Percentiles rank a stretch among this genome's conserved stretches.
These are phyloP conservation scores for Catamblyrhynchus diadema DNA, from an alignment of 2,797 vertebrate genomes.

Conservation along the genomic window DNA sequence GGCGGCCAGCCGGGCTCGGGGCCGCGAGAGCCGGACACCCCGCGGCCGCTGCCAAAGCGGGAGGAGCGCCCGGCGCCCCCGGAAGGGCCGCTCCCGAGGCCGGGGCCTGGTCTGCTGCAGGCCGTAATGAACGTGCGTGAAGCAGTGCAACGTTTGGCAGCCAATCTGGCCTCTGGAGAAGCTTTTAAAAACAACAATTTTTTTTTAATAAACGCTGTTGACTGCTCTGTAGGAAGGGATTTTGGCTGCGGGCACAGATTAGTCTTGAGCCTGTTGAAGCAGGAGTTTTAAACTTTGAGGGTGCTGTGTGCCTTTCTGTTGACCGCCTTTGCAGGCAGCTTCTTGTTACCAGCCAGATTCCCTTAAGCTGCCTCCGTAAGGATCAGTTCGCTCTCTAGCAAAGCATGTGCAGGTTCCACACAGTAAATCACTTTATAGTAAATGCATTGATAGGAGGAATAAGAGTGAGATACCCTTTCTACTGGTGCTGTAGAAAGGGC, in stretches of 20 bases:
- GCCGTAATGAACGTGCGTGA: accelerated
- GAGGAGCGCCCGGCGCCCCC: background rate
- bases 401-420: accelerated
- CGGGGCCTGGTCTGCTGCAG: background rate
- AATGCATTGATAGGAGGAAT: accelerated
- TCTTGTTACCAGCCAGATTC: background rate
- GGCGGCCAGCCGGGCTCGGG: background rate
- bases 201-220: background rate
- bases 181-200: accelerated
- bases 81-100: background rate
- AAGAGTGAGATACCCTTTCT: accelerated
- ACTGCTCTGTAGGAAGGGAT: accelerated
- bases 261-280: background rate
- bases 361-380: accelerated
- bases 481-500: background rate
- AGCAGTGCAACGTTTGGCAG: accelerated
- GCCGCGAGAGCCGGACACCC: background rate
- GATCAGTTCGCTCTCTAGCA: accelerated
- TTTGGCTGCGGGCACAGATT: background rate
- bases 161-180: accelerated
- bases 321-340: no score
- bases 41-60: background rate
- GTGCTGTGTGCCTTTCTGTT: accelerated
- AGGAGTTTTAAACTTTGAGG: no score
- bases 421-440: background rate